Percentiles rank a stretch among this genome's conserved stretches.
Evolutionary conservation across 2,888 invertebrate species (phyloP).

Genomic region (Ariolimax columbianus): DNA sequence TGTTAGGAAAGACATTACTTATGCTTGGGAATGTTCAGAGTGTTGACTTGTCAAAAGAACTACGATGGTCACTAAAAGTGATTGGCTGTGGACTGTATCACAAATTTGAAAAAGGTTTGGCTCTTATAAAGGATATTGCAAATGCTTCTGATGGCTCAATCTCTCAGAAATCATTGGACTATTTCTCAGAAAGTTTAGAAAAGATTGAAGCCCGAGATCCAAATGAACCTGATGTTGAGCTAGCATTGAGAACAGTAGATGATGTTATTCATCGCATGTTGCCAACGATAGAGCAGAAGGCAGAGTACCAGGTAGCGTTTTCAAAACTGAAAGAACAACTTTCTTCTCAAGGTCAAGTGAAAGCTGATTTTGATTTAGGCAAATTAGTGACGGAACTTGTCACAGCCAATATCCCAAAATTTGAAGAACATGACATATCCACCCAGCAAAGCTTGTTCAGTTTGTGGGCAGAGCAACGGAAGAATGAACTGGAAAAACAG

Average conservation of each 20-base stretch:
- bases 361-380: slow-evolving; percentile 36
- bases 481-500: slow-evolving; percentile 57
- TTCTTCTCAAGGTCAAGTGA: slow-evolving; percentile 35
- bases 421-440: slow-evolving; percentile 60
- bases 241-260: slow-evolving; percentile 66
- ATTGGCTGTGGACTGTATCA: slow-evolving; percentile 85
- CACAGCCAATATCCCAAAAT: slow-evolving; percentile 52
- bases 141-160: slow-evolving; percentile 48
- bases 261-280: slow-evolving; percentile 65
- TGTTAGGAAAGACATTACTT: slow-evolving; percentile 89
- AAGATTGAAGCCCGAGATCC: slow-evolving; percentile 64
- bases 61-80: slow-evolving; percentile 78
- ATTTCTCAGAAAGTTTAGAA: slow-evolving; percentile 58
- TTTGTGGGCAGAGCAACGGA: slow-evolving; percentile 58
- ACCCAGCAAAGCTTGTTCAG: slow-evolving; percentile 37
- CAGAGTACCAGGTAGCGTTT: slow-evolving; percentile 61
- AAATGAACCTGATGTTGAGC: slow-evolving; percentile 62
- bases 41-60: slow-evolving; percentile 37
- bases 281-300: slow-evolving; percentile 68
- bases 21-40: slow-evolving; percentile 63
- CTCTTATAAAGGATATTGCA: slow-evolving; percentile 62
- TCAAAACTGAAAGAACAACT: slow-evolving; percentile 35
- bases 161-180: slow-evolving; percentile 61
- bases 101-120: slow-evolving; percentile 83
- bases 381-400: slow-evolving; percentile 56